A percentile compares a stretch with the other conserved stretches of the same genome.
Evolutionary conservation across 2,797 vertebrate genomes (phyloP).

Genomic region (Darevskia mixta): DNA sequence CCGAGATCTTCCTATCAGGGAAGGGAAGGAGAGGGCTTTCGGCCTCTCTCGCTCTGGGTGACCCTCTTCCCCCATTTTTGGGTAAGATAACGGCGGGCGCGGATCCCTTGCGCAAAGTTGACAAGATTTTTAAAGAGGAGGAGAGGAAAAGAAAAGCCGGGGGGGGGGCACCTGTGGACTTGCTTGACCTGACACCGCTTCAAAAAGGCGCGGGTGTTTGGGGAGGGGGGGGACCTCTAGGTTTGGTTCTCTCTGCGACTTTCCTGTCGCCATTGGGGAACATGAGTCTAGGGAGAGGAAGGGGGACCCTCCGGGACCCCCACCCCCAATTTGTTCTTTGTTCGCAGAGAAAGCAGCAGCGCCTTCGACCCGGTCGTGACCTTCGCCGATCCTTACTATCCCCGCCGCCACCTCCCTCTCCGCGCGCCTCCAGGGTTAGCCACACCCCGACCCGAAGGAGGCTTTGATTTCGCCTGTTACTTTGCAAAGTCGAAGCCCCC

Average conservation of each 20-base stretch:
- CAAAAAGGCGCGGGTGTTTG: neutral
- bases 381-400: neutral
- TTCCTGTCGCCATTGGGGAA: neutral
- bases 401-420: neutral
- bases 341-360: neutral
- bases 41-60: no score
- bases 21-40: neutral
- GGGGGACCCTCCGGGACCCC: neutral
- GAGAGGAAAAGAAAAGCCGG: neutral
- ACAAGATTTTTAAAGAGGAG: neutral
- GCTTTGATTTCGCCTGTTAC: neutral
- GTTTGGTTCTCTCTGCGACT: neutral
- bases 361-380: neutral
- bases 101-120: neutral
- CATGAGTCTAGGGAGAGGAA: neutral
- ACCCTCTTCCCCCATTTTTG: no score
- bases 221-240: no score
- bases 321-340: neutral
- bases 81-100: no score
- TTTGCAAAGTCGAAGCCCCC: slow-evolving; percentile 19
- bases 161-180: neutral
- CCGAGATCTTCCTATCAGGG: neutral
- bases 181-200: neutral
- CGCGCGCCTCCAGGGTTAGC: neutral
- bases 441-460: neutral